Evolutionary conservation across 92 coral and sea anemone genomes (phyloP).

Genomic region (Chrysogorgia sp.): DNA sequence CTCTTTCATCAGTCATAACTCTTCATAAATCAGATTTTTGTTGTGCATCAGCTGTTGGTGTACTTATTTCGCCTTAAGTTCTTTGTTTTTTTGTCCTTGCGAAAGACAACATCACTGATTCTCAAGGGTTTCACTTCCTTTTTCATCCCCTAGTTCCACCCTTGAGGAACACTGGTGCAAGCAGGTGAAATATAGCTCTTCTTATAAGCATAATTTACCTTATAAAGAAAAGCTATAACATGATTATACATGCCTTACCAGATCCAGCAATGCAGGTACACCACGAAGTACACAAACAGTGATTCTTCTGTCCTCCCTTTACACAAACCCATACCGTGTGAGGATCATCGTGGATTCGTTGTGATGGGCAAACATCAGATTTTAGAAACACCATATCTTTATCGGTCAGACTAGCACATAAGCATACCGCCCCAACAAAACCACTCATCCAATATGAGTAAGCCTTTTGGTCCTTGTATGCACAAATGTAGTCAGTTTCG

Average conservation of each 20-base stretch:
- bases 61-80: not conserved
- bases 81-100: not conserved
- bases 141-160: not conserved
- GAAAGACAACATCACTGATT: not conserved
- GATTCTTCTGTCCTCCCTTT: slow-evolving; percentile 13
- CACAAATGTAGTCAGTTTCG: slow-evolving; percentile 44
- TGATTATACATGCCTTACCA: slow-evolving; percentile 1
- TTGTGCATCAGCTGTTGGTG: not conserved
- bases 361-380: too few species aligned
- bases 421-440: not conserved
- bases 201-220: slow-evolving; percentile 3
- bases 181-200: too few species aligned
- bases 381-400: too few species aligned
- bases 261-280: not conserved
- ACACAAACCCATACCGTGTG: too few species aligned
- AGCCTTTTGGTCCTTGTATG: too few species aligned
- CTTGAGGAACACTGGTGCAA: slow-evolving; percentile 4
- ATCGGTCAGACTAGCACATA: too few species aligned
- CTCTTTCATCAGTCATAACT: slow-evolving; percentile 35
- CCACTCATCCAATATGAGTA: too few species aligned
- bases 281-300: too few species aligned
- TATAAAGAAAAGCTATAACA: not conserved
- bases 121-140: not conserved
- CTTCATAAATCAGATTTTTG: slow-evolving; percentile 44
- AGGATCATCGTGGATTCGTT: too few species aligned